Percentiles rank a stretch among this genome's conserved stretches.
Conservation (phyloP, 1,140 invertebrate genomes). For the Dufourea novaeangliae region DNA sequence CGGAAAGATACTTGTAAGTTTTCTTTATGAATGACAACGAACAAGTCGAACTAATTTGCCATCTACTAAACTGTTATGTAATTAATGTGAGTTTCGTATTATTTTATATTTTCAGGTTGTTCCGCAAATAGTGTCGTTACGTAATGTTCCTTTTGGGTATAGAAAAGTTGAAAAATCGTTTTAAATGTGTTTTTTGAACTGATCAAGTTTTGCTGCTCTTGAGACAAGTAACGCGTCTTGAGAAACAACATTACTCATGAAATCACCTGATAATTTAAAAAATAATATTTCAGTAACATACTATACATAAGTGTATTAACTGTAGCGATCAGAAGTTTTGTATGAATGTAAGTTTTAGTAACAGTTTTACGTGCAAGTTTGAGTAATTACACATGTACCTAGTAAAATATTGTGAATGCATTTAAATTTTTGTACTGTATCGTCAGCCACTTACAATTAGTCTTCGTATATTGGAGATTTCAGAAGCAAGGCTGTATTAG, state of each 20-base stretch:
- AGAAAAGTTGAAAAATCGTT: not conserved
- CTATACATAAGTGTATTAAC: not conserved
- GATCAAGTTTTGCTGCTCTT: not conserved
- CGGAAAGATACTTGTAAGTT: constrained; percentile 9
- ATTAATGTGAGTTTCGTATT: not conserved
- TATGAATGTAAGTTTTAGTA: not conserved
- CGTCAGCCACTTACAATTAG: not conserved
- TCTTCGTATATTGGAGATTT: not conserved
- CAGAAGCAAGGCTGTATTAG: not conserved
- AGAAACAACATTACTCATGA: not conserved
- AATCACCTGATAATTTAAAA: not conserved
- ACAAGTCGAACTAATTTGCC: constrained; percentile 1
- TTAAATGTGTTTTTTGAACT: not conserved
- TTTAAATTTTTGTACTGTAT: not conserved
- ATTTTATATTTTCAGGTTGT: not conserved
- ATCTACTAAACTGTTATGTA: not conserved
- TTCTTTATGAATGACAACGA: constrained; percentile 36
- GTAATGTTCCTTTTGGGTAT: too few species aligned
- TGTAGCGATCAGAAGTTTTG: not conserved
- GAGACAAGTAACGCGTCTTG: not conserved
- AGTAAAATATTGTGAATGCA: not conserved
- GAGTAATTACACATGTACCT: too few species aligned
- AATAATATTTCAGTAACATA: not conserved
- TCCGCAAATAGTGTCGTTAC: too few species aligned
- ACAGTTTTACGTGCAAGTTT: not conserved